Evolutionary conservation across 1,140 invertebrate genomes (phyloP).

Genomic region (Panulirus ornatus): DNA sequence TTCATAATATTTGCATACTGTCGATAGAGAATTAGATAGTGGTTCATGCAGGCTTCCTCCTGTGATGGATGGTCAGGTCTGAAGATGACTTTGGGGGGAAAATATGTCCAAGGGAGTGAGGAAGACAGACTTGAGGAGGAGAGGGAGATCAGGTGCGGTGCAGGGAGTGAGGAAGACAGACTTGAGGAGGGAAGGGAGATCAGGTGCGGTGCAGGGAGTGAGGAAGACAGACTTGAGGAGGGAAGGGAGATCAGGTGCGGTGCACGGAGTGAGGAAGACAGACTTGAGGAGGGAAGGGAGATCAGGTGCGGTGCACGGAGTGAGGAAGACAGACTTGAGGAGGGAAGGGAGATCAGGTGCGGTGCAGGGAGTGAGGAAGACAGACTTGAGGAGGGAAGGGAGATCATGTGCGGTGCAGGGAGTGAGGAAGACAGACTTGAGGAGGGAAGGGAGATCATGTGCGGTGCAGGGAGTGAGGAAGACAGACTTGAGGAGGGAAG

Average conservation of each 20-base stretch:
- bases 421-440: background rate
- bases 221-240: too few species aligned
- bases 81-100: background rate
- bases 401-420: background rate
- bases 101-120: background rate
- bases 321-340: too few species aligned
- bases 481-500: too few species aligned
- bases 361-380: conserved; percentile 5
- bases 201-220: too few species aligned
- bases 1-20: background rate
- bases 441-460: too few species aligned
- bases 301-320: too few species aligned
- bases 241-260: too few species aligned
- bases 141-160: background rate
- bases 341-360: background rate
- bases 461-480: too few species aligned
- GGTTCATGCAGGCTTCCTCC: background rate
- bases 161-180: background rate
- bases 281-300: too few species aligned
- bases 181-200: too few species aligned
- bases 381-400: too few species aligned
- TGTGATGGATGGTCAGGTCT: background rate
- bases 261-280: too few species aligned
- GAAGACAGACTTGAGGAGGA: background rate
- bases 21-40: background rate